These are phyloP conservation scores for Maccullochella peelii DNA, from an alignment of 2,113 vertebrate genomes.

Conservation along the genomic window DNA sequence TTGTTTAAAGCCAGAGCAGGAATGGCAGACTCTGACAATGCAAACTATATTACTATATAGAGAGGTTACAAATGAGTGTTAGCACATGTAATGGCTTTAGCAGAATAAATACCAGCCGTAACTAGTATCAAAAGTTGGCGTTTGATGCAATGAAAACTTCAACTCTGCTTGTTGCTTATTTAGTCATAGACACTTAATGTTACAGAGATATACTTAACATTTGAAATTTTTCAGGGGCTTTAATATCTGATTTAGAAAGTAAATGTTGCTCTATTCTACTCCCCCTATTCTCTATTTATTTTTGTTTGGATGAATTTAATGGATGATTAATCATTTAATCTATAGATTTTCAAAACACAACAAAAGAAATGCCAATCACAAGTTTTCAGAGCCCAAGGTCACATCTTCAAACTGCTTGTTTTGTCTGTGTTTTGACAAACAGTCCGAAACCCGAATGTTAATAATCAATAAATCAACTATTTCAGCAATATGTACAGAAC, in stretches of 20 bases:
- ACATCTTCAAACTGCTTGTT: not conserved
- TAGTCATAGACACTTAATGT: not conserved
- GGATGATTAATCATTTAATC: not conserved
- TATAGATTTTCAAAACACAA: not conserved
- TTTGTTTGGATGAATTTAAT: not conserved
- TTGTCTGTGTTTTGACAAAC: not conserved
- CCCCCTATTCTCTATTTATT: too few species aligned
- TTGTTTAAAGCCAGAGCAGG: not conserved
- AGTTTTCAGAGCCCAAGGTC: not conserved
- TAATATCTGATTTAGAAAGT: not conserved
- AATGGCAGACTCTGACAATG: not conserved
- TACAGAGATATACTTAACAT: not conserved
- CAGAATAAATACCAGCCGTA: not conserved
- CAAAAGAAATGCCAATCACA: not conserved
- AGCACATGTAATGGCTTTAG: not conserved
- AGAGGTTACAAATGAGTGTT: not conserved
- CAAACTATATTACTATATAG: not conserved
- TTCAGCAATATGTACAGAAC: not conserved
- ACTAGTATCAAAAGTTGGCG: too few species aligned
- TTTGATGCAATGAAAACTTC: not conserved
- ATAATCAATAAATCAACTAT: not conserved
- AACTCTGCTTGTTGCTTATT: not conserved
- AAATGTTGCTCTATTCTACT: slow-evolving; percentile 5
- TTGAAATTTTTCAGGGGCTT: not conserved
- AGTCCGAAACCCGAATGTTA: not conserved